Conservation (phyloP, 2,113 vertebrate species). For the Sinocyclocheilus grahami region DNA sequence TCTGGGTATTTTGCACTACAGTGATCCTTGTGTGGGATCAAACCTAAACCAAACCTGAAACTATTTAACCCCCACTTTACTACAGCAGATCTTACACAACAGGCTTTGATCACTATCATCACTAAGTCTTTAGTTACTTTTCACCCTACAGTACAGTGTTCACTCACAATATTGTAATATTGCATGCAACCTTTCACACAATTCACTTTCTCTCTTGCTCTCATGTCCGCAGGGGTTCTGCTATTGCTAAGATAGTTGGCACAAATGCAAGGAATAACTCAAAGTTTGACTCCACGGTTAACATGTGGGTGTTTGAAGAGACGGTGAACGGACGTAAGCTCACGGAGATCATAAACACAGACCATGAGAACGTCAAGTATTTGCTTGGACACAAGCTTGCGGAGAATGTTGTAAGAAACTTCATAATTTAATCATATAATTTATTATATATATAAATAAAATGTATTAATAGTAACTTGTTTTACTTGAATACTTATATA, state of each 20-base stretch:
- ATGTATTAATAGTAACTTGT: too few species aligned
- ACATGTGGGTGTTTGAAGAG: constrained; percentile 98
- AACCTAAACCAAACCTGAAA: background rate
- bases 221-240: constrained; percentile 85
- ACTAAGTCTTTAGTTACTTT: too few species aligned
- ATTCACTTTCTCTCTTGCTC: background rate
- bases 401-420: too few species aligned
- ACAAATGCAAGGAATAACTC: constrained; percentile 79
- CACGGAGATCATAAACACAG: too few species aligned
- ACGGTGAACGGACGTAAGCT: constrained; percentile 63
- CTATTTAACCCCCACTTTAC: background rate
- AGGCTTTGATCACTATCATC: background rate
- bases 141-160: background rate
- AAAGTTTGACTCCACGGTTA: constrained; percentile 83
- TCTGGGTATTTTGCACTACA: background rate
- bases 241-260: constrained; percentile 93
- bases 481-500: too few species aligned
- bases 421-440: too few species aligned
- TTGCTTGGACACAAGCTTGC: too few species aligned
- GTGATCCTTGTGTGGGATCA: background rate
- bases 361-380: too few species aligned
- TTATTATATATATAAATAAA: too few species aligned
- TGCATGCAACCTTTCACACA: background rate
- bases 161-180: background rate
- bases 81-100: background rate